phyloP scores from a whole-genome alignment of 2,113 vertebrate genomes.

The Trichechus manatus region DNA sequence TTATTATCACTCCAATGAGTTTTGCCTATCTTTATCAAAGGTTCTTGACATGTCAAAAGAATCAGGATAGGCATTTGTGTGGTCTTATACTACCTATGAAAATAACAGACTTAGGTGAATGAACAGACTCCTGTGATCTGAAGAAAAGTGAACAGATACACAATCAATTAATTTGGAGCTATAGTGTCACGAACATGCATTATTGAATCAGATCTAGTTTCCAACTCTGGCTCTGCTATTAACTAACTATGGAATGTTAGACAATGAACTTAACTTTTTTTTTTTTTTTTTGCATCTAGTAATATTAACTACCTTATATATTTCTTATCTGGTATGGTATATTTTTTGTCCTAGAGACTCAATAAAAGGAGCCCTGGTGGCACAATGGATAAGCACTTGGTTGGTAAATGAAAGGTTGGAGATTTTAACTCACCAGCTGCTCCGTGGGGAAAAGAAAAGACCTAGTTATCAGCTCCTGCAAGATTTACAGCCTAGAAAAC shows the following conservation, averaged over 20 bases:
- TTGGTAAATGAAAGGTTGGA: neutral
- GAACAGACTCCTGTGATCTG: neutral
- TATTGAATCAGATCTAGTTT: neutral
- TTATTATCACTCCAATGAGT: slow-evolving; percentile 42
- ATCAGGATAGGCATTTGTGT: neutral
- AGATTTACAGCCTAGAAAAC: neutral
- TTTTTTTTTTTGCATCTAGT: neutral
- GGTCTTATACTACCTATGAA: neutral
- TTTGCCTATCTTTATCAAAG: slow-evolving; percentile 27
- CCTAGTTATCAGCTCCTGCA: neutral
- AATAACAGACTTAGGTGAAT: neutral
- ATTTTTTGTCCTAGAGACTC: neutral
- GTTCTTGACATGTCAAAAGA: slow-evolving; percentile 45
- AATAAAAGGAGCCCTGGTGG: neutral
- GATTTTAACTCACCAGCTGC: neutral
- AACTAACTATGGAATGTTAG: neutral
- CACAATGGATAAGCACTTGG: neutral
- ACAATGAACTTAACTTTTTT: neutral
- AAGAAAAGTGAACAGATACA: neutral
- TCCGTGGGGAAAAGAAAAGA: neutral
- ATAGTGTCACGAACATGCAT: neutral
- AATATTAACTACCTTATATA: neutral
- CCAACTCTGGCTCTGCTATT: neutral
- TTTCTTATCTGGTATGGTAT: neutral
- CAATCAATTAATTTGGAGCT: neutral